Percentiles rank a stretch among this genome's conserved stretches.
phyloP scores from a whole-genome alignment of 2,113 vertebrate genomes.

The Embiotoca jacksoni region DNA sequence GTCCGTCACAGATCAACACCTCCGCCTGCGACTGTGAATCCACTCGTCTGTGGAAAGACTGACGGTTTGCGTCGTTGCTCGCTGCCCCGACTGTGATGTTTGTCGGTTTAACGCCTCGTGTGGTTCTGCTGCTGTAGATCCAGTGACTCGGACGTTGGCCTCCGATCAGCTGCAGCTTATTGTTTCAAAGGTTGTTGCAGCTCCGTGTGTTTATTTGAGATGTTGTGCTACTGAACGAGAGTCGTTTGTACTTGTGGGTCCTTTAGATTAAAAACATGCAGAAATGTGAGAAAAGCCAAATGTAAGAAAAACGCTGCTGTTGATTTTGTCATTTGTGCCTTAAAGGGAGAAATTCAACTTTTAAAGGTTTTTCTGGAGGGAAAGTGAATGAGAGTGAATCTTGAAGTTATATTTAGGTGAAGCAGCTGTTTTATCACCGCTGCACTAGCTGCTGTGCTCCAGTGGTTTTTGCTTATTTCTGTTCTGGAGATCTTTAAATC shows the following conservation, averaged over 20 bases:
- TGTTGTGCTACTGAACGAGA: too few species aligned
- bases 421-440: conserved; percentile 37
- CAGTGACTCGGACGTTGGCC: neutral
- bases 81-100: neutral
- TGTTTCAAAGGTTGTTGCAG: neutral
- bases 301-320: neutral
- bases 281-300: conserved; percentile 14
- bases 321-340: conserved; percentile 27
- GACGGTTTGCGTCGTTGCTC: conserved; percentile 10
- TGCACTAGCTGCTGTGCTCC: neutral
- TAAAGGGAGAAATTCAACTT: neutral
- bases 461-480: conserved; percentile 15
- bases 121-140: neutral
- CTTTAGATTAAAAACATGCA: neutral
- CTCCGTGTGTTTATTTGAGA: neutral
- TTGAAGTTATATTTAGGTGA: conserved; percentile 11
- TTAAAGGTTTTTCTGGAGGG: neutral
- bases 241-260: neutral
- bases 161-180: neutral
- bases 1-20: conserved; percentile 20
- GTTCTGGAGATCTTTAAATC: neutral
- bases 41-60: neutral
- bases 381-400: conserved; percentile 6
- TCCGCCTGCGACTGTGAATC: conserved; percentile 4
- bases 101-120: conserved; percentile 27